Conservation (phyloP, 2,797 vertebrate genomes). For the Ptychadena robeensis region DNA sequence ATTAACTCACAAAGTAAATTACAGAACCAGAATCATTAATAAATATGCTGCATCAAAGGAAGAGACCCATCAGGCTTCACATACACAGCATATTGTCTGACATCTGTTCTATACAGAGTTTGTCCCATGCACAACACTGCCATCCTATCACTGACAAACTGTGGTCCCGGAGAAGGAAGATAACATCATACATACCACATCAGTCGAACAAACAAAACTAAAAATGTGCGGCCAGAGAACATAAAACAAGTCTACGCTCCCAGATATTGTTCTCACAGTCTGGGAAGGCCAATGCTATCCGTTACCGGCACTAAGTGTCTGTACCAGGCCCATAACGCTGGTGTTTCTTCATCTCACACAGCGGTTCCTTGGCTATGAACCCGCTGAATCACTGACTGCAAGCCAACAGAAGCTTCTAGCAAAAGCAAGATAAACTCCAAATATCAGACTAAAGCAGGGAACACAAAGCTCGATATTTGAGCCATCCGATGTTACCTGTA, state of each 20-base stretch:
- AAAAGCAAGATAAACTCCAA: not conserved
- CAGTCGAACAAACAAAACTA: too few relatives aligned
- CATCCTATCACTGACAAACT: not conserved
- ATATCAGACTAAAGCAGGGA: not conserved
- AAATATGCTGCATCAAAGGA: too few relatives aligned
- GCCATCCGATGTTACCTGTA: too few relatives aligned
- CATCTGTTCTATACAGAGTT: too few relatives aligned
- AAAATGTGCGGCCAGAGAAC: not conserved
- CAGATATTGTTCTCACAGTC: constrained; percentile 37
- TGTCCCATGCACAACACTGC: not conserved
- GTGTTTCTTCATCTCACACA: constrained; percentile 20
- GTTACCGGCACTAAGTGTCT: constrained; percentile 34
- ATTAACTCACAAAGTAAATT: too few relatives aligned
- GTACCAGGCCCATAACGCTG: constrained; percentile 35
- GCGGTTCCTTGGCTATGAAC: constrained; percentile 21
- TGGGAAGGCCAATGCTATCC: constrained; percentile 18
- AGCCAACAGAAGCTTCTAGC: constrained; percentile 9
- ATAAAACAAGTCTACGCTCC: not conserved
- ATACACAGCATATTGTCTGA: too few relatives aligned
- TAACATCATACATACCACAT: not conserved
- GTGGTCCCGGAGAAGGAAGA: not conserved
- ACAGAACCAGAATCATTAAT: too few relatives aligned
- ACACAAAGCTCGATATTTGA: too few relatives aligned
- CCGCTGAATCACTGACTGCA: not conserved
- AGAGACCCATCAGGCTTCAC: too few relatives aligned